These are phyloP conservation scores for Ctenoplectra terminalis DNA, from an alignment of 1,140 invertebrate genomes.

Conservation along the genomic window DNA sequence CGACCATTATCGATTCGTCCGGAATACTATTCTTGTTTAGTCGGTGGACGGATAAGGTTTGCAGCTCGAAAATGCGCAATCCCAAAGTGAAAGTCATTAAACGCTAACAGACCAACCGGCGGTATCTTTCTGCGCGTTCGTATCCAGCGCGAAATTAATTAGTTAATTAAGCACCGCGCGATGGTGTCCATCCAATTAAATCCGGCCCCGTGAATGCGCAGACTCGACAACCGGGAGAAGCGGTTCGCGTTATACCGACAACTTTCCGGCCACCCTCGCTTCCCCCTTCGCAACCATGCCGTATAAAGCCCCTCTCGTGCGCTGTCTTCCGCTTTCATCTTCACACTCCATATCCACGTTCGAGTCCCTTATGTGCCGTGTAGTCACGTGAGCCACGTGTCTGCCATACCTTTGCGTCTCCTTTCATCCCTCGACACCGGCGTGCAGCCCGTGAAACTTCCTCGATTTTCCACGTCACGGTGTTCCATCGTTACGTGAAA, in stretches of 20 bases:
- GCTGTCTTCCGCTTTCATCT: constrained; percentile 58
- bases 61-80: neutral
- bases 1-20: neutral
- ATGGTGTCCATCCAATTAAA: constrained; percentile 81
- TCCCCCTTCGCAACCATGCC: too few relatives aligned
- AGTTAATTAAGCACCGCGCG: constrained; percentile 79
- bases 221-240: constrained; percentile 66
- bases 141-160: constrained; percentile 80
- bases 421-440: constrained; percentile 22
- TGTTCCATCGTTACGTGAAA: neutral
- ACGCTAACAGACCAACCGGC: constrained; percentile 39
- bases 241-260: constrained; percentile 59
- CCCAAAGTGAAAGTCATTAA: constrained; percentile 44
- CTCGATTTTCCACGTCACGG: constrained; percentile 24
- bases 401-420: constrained; percentile 29
- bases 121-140: constrained; percentile 67
- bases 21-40: too few relatives aligned
- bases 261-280: constrained; percentile 45
- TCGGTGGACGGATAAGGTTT: neutral
- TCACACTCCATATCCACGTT: constrained; percentile 59
- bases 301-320: neutral
- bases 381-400: constrained; percentile 47
- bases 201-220: constrained; percentile 67
- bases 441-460: neutral
- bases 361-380: constrained; percentile 25